phyloP scores from a whole-genome alignment of 2,797 vertebrate species.

The Macropodus opercularis region DNA sequence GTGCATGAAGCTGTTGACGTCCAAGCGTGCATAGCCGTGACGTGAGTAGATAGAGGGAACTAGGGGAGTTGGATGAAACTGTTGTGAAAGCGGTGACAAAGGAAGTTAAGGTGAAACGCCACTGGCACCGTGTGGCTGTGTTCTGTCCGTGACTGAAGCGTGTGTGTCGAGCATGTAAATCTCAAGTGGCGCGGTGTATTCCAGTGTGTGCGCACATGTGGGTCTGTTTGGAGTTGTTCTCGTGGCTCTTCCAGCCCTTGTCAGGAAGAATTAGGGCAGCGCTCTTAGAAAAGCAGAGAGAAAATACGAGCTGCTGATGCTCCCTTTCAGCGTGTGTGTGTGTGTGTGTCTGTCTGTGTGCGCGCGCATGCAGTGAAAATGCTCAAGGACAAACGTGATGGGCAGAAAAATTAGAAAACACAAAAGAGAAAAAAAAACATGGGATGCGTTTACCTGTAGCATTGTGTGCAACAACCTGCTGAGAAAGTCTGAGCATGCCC shows the following conservation, averaged over 20 bases:
- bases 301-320: constrained; percentile 72
- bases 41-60: constrained; percentile 35
- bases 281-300: constrained; percentile 67
- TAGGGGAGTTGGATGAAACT: constrained; percentile 31
- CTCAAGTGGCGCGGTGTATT: constrained; percentile 40
- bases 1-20: too few species aligned
- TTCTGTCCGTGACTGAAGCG: constrained; percentile 43
- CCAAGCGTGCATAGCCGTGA: too few species aligned
- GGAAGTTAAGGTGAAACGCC: constrained; percentile 69
- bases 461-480: constrained; percentile 61
- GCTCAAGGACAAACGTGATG: not conserved
- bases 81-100: constrained; percentile 59
- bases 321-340: constrained; percentile 39
- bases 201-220: constrained; percentile 12
- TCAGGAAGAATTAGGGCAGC: constrained; percentile 84
- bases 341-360: constrained; percentile 5
- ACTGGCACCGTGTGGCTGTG: constrained; percentile 38
- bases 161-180: constrained; percentile 34
- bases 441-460: constrained; percentile 47
- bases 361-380: not conserved
- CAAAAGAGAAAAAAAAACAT: not conserved
- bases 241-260: constrained; percentile 79
- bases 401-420: not conserved
- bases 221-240: constrained; percentile 61
- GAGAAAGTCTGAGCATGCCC: constrained; percentile 65